phyloP scores from a whole-genome alignment of 2,888 invertebrate species.

The Eledona agricola region DNA sequence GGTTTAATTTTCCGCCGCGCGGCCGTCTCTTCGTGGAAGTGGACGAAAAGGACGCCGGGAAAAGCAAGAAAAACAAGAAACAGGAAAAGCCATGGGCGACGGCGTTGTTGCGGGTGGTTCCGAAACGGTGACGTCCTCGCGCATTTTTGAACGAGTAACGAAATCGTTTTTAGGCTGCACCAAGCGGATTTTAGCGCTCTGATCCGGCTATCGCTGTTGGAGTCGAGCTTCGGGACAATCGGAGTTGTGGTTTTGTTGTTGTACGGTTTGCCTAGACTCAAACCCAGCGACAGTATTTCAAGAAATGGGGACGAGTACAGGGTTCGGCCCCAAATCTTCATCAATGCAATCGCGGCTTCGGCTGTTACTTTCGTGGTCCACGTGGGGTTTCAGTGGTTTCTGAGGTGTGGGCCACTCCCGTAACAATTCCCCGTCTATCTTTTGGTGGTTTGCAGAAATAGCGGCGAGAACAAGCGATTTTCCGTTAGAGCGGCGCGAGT shows the following conservation, averaged over 20 bases:
- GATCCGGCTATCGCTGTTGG: too few relatives aligned
- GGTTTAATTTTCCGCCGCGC: constrained; percentile 37
- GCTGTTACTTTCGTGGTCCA: constrained; percentile 40
- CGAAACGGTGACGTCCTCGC: constrained; percentile 7
- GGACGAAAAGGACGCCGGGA: too few relatives aligned
- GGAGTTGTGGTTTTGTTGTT: too few relatives aligned
- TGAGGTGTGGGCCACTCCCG: constrained; percentile 29
- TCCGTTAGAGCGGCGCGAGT: background rate
- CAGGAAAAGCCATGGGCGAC: background rate
- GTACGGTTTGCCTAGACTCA: too few relatives aligned
- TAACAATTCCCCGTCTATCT: constrained; percentile 4
- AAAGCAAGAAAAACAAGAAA: background rate
- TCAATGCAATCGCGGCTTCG: constrained; percentile 38
- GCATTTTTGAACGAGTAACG: too few relatives aligned
- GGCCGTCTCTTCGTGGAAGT: constrained; percentile 5
- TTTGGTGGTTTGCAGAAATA: constrained; percentile 1
- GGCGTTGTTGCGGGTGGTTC: constrained; percentile 1
- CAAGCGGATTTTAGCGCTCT: too few relatives aligned
- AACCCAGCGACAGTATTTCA: constrained; percentile 46
- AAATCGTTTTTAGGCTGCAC: too few relatives aligned
- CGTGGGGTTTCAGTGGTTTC: constrained; percentile 42
- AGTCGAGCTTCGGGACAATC: too few relatives aligned
- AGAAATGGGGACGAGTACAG: constrained; percentile 34
- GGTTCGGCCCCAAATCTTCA: constrained; percentile 31
- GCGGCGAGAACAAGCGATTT: constrained; percentile 4